Evolutionary conservation across 1,140 invertebrate genomes (phyloP).

Genomic region (Anastatus disparis): DNA sequence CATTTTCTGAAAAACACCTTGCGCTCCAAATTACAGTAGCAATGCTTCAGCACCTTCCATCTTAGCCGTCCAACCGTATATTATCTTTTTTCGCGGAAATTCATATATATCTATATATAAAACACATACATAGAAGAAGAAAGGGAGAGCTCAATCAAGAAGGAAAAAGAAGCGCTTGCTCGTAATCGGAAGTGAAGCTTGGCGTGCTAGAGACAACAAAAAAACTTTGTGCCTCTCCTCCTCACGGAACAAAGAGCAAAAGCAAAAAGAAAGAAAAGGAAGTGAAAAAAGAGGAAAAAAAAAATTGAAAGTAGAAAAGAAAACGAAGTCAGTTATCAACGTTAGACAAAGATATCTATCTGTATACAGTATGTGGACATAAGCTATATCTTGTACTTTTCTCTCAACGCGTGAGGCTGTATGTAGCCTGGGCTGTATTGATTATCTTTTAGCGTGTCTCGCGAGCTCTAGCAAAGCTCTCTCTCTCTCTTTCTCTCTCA

Average conservation of each 20-base stretch:
- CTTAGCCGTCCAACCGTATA: neutral
- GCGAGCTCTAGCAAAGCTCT: too few species aligned
- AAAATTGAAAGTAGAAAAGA: neutral
- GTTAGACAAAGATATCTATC: conserved; percentile 27
- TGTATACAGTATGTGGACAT: conserved; percentile 31
- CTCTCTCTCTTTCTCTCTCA: too few species aligned
- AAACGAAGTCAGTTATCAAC: conserved; percentile 29
- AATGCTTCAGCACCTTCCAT: too few species aligned
- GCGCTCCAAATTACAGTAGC: too few species aligned
- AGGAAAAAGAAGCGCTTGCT: neutral
- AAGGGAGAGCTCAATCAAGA: conserved; percentile 12
- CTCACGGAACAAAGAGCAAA: neutral
- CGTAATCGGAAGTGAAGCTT: conserved; percentile 25
- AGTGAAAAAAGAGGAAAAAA: neutral
- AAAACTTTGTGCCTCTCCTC: neutral
- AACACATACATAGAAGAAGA: neutral
- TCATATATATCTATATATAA: conserved; percentile 10
- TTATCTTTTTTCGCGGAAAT: conserved; percentile 19
- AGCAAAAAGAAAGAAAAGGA: neutral
- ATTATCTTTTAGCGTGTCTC: too few species aligned
- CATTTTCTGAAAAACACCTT: too few species aligned
- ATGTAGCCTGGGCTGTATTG: too few species aligned
- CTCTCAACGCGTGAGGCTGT: neutral
- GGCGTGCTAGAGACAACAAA: neutral
- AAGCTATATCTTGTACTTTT: conserved; percentile 16